Evolutionary conservation across 1,140 invertebrate genomes (phyloP).

Genomic region (Lordiphosa stackelbergi): DNA sequence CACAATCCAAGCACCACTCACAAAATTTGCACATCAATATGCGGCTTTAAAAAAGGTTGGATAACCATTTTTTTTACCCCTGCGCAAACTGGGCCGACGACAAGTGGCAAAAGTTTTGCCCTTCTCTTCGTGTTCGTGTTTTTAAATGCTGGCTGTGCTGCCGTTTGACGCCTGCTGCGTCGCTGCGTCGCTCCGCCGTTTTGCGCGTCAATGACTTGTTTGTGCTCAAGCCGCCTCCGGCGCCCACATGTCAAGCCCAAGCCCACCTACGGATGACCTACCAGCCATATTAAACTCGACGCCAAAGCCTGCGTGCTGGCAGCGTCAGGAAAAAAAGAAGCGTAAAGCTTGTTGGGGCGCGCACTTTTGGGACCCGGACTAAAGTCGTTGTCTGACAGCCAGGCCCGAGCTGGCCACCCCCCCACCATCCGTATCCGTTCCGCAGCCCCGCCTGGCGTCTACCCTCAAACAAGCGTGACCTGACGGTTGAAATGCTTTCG

Average conservation of each 20-base stretch:
- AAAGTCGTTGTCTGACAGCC: constrained; percentile 48
- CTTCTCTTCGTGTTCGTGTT: constrained; percentile 9
- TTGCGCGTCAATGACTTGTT: constrained; percentile 54
- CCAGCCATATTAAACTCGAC: constrained; percentile 8
- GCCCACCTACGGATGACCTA: constrained; percentile 38
- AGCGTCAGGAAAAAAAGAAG: constrained; percentile 25
- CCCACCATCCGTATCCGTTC: constrained; percentile 6
- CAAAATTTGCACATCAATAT: constrained; percentile 10
- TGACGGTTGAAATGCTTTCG: constrained; percentile 48
- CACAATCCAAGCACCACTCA: background rate
- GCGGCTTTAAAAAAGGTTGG: constrained; percentile 25
- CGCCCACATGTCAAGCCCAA: constrained; percentile 37
- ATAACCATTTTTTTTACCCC: constrained; percentile 26
- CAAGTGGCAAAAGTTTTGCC: constrained; percentile 48
- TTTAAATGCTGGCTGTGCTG: constrained; percentile 31
- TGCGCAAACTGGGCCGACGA: constrained; percentile 24
- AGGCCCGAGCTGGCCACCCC: too few species aligned
- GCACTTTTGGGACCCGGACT: constrained; percentile 46
- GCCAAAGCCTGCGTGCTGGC: constrained; percentile 44
- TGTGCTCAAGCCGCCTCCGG: constrained; percentile 28
- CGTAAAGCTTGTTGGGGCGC: constrained; percentile 12
- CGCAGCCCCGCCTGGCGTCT: constrained; percentile 5
- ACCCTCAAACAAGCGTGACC: constrained; percentile 59
- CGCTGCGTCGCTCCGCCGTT: constrained; percentile 23
- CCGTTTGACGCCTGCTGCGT: constrained; percentile 12